Base-by-base conservation (phyloP, 92 coral and sea anemone genomes). In the Heteractis magnifica region DNA sequence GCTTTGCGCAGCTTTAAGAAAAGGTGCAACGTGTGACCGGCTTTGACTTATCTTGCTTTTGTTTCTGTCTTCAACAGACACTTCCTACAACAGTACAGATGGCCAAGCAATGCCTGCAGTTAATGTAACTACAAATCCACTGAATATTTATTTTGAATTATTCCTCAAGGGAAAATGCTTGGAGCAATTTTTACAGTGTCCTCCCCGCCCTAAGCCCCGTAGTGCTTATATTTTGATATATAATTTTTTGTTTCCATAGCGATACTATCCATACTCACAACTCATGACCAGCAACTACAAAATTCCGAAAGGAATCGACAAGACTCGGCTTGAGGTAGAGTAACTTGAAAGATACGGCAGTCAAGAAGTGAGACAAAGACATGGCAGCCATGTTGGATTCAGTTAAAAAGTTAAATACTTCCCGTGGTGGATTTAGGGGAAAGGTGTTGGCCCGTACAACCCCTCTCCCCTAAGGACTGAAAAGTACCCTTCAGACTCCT, bases 261-360 rank as follows among this genome's bases (percentile, higher is more conserved):
- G 90, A 91, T 77, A 65, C 44, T 88, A 11, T 83, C 79, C 89
- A 2, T 95, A 95, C 80, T 80, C 86, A 20, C 91, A 87, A 18
- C 92, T 95, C 26, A 82, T 60, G 64, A 94, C 93, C 4, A 84
- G 89, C 56, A 91, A 89, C 76, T 91, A 81, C 81, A 88, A 90
- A 59, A 81, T 91, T 48, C 98, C 98, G 4, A 90, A 94, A 71
- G 95, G 92, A 41, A 90, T 91, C 20, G 97, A 95, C 65, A 90
- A 89, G 70, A 78, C 93, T 11, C 87, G 84, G 55, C 91, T 95
- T 53, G 98, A 95, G 97, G 98, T 95, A 80, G 8, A 20, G 23
- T 9, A 8, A 4, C 15, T 7, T 34, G 3, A n/a, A 68, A 68
- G 16, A 65, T 15, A 52, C 64, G 44, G 44, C 44, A 34, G 44